Percentiles rank a stretch among this genome's conserved stretches.
Evolutionary conservation across 1,140 invertebrate species (phyloP).

Genomic region (Saccostrea glomerata): DNA sequence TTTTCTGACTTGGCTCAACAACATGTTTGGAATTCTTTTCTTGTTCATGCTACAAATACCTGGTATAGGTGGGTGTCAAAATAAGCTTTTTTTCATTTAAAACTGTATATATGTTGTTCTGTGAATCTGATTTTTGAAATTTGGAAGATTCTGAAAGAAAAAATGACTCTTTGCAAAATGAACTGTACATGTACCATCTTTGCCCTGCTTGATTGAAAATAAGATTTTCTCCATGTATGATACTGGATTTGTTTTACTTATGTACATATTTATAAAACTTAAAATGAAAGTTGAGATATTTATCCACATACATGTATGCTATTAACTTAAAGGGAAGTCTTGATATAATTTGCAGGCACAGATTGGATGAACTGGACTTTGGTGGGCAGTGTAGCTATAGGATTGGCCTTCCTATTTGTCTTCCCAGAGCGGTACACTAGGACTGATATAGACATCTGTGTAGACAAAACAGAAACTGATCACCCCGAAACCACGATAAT

Average conservation of each 20-base stretch:
- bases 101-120: no score
- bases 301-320: no score
- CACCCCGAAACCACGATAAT: neutral
- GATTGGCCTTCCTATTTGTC: constrained; percentile 61
- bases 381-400: constrained; percentile 56
- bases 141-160: no score
- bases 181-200: no score
- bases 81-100: neutral
- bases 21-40: constrained; percentile 58
- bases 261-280: no score
- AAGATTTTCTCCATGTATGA: no score
- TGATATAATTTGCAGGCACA: constrained; percentile 57
- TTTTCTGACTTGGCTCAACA: constrained; percentile 79
- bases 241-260: no score
- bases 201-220: no score
- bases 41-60: constrained; percentile 55
- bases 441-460: constrained; percentile 59
- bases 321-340: no score
- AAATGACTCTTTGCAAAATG: no score
- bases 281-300: no score
- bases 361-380: constrained; percentile 72
- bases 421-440: constrained; percentile 65
- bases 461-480: constrained; percentile 14
- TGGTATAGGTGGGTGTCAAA: constrained; percentile 58
- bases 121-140: no score